Evolutionary conservation across 1,140 invertebrate species (phyloP).

Genomic region (Camponotus pennsylvanicus): DNA sequence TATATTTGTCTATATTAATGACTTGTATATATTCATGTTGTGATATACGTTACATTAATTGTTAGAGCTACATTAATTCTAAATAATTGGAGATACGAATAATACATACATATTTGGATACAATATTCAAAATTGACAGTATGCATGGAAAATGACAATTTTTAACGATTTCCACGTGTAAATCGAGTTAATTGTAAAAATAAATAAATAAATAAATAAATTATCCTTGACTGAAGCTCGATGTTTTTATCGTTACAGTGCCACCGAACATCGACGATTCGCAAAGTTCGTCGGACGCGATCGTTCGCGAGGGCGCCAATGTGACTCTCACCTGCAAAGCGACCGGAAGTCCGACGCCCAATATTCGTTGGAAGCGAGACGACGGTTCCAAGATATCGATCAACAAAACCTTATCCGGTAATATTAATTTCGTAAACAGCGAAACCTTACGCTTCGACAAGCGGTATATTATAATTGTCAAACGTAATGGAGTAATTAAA

Average conservation of each 20-base stretch:
- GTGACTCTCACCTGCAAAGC: conserved; percentile 95
- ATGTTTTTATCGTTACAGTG: conserved; percentile 88
- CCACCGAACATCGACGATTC: conserved; percentile 97
- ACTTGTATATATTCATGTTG: not conserved
- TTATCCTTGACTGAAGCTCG: not conserved
- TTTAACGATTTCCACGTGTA: too few species aligned
- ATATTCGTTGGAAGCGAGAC: conserved; percentile 96
- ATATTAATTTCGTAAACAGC: conserved; percentile 15
- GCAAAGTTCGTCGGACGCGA: conserved; percentile 95
- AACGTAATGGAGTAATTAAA: not conserved
- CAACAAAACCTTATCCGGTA: conserved; percentile 93
- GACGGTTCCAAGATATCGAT: conserved; percentile 94
- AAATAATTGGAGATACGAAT: conserved; percentile 1
- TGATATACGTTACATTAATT: not conserved
- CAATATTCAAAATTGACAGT: not conserved
- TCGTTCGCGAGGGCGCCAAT: conserved; percentile 95
- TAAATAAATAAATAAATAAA: not conserved
- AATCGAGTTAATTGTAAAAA: too few species aligned
- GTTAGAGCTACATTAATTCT: not conserved
- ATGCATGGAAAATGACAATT: too few species aligned
- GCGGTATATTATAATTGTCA: not conserved
- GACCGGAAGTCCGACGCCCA: conserved; percentile 94
- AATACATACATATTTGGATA: not conserved
- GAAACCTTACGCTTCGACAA: not conserved
- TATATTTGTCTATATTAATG: not conserved